Evolutionary conservation across 2,113 vertebrate genomes (phyloP).

Genomic region (Nyctereutes procyonoides): DNA sequence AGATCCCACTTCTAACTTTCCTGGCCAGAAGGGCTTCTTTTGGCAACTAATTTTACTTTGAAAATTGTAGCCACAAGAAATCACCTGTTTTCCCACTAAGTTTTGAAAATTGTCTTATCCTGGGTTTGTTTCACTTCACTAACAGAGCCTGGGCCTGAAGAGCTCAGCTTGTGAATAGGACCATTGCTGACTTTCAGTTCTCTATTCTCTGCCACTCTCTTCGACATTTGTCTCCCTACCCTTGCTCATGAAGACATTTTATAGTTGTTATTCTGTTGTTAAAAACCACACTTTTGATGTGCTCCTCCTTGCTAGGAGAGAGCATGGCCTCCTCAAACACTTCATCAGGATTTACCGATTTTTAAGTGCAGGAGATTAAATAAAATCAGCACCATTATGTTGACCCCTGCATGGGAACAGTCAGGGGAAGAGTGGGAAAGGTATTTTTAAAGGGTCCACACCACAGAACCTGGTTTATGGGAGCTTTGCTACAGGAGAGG

Average conservation of each 20-base stretch:
- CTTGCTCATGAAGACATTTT: conserved; percentile 3
- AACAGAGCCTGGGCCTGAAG: background rate
- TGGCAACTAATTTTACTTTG: conserved; percentile 15
- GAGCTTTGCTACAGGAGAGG: background rate
- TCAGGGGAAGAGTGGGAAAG: background rate
- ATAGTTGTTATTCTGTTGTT: background rate
- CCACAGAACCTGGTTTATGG: background rate
- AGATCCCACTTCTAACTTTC: background rate
- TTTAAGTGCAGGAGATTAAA: background rate
- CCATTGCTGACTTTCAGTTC: conserved; percentile 34
- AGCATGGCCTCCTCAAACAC: background rate
- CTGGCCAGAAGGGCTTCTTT: background rate
- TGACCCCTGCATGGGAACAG: background rate
- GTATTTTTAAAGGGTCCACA: background rate
- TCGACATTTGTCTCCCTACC: background rate
- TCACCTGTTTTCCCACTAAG: background rate
- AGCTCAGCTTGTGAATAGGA: background rate
- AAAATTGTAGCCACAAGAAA: conserved; percentile 24
- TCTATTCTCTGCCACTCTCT: background rate
- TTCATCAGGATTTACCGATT: background rate
- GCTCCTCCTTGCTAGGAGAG: background rate
- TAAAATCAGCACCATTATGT: background rate
- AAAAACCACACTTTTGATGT: background rate
- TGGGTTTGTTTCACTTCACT: conserved; percentile 54
- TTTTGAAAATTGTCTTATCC: background rate